phyloP scores from a whole-genome alignment of 2,113 vertebrate species.

The Philantomba maxwellii region DNA sequence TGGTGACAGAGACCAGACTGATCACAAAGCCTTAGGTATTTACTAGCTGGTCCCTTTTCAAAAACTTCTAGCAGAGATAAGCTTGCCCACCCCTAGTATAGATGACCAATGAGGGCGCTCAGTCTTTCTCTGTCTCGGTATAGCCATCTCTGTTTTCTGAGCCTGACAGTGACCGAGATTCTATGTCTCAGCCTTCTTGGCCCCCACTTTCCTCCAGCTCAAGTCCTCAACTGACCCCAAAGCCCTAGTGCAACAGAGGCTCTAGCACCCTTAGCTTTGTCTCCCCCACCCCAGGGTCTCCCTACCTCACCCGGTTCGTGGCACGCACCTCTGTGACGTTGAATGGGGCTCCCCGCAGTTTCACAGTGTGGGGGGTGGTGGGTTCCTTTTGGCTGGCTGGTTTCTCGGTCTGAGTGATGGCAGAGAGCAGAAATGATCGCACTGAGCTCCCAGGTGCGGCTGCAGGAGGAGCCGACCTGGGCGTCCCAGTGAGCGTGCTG shows the following conservation, averaged over 20 bases:
- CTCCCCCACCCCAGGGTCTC: too few relatives aligned
- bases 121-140: rapidly evolving
- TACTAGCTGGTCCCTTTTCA: neutral
- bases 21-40: too few relatives aligned
- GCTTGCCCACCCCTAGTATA: rapidly evolving
- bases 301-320: rapidly evolving
- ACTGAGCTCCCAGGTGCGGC: rapidly evolving
- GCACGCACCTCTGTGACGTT: slow-evolving; percentile 87
- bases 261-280: rapidly evolving
- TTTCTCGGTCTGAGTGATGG: slow-evolving; percentile 42
- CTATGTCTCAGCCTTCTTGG: rapidly evolving
- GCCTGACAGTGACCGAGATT: rapidly evolving
- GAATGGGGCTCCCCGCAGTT: slow-evolving; percentile 88
- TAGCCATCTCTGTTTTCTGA: neutral
- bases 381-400: slow-evolving; percentile 69
- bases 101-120: rapidly evolving
- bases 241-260: neutral
- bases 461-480: rapidly evolving
- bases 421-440: neutral
- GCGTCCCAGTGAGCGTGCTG: rapidly evolving
- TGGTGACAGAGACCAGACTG: rapidly evolving
- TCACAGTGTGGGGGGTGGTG: slow-evolving; percentile 85
- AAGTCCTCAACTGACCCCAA: neutral
- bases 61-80: neutral
- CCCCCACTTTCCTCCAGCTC: neutral